Evolutionary conservation across 2,797 vertebrate species (phyloP).

Genomic region (Valencia hispanica): DNA sequence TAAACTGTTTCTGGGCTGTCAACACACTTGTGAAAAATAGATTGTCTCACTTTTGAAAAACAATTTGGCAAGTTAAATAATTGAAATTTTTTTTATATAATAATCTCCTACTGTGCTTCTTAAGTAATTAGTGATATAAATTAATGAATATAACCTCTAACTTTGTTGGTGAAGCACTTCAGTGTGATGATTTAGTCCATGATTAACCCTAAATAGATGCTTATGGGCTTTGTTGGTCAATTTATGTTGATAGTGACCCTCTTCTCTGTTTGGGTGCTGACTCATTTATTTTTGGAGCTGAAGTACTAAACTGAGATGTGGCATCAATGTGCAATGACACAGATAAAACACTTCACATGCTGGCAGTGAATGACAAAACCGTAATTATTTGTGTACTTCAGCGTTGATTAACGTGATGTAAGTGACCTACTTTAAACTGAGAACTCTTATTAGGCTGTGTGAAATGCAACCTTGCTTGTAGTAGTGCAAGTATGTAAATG

Average conservation of each 20-base stretch:
- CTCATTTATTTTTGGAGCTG: neutral
- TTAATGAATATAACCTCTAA: neutral
- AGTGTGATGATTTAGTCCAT: too few species aligned
- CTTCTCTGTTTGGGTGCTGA: neutral
- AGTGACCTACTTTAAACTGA: conserved; percentile 52
- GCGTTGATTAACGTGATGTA: conserved; percentile 30
- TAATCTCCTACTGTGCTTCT: too few species aligned
- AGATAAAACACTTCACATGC: conserved; percentile 6
- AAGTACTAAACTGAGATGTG: neutral
- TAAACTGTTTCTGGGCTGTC: neutral
- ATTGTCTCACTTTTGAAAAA: neutral
- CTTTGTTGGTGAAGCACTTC: neutral
- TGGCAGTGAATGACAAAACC: conserved; percentile 23
- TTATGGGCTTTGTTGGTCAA: neutral
- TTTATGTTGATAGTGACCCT: conserved; percentile 4
- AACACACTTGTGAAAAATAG: neutral
- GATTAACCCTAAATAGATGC: neutral
- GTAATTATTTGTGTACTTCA: conserved; percentile 44
- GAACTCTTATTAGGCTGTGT: conserved; percentile 36
- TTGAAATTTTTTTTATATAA: too few species aligned
- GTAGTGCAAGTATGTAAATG: conserved; percentile 25
- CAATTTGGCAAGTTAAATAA: neutral
- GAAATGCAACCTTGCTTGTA: conserved; percentile 28
- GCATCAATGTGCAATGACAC: conserved; percentile 15
- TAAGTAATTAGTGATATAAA: neutral